A percentile compares a stretch with the other conserved stretches of the same genome.
phyloP scores from a whole-genome alignment of 2,888 invertebrate genomes.

The Pogonocherus hispidulus region DNA sequence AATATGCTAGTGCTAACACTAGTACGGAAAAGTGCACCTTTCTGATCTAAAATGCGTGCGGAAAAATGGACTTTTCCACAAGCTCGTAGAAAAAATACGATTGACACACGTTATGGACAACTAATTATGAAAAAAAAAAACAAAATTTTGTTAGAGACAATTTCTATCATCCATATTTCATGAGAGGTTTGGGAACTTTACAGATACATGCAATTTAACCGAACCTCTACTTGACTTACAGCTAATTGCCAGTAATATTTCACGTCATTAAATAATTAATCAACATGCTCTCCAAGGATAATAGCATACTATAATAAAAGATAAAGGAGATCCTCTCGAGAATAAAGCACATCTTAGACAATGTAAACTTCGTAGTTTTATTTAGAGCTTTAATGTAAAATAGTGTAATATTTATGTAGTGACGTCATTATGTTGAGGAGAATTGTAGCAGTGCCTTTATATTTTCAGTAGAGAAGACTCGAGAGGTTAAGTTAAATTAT shows the following conservation, averaged over 20 bases:
- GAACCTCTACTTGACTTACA: constrained; percentile 2
- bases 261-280: constrained; percentile 27
- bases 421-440: constrained; percentile 20
- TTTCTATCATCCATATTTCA: too few relatives aligned
- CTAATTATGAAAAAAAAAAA: too few relatives aligned
- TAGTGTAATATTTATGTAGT: constrained; percentile 27
- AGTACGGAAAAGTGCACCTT: too few relatives aligned
- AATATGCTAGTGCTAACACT: too few relatives aligned
- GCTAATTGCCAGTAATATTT: constrained; percentile 21
- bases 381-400: constrained; percentile 29
- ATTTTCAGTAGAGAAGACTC: constrained; percentile 10
- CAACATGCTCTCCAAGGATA: constrained; percentile 20
- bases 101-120: too few relatives aligned
- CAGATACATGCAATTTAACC: constrained; percentile 8
- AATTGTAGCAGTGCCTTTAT: constrained; percentile 29
- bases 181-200: neutral
- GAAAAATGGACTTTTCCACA: too few relatives aligned
- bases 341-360: constrained; percentile 7
- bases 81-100: too few relatives aligned
- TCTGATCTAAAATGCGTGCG: too few relatives aligned
- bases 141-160: too few relatives aligned
- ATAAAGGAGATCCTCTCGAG: constrained; percentile 11
- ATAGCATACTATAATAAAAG: constrained; percentile 19
- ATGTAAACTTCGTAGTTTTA: constrained; percentile 29
- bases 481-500: constrained; percentile 17